Conservation (phyloP, 2,888 invertebrate genomes). For the Drosophila meridiana region DNA sequence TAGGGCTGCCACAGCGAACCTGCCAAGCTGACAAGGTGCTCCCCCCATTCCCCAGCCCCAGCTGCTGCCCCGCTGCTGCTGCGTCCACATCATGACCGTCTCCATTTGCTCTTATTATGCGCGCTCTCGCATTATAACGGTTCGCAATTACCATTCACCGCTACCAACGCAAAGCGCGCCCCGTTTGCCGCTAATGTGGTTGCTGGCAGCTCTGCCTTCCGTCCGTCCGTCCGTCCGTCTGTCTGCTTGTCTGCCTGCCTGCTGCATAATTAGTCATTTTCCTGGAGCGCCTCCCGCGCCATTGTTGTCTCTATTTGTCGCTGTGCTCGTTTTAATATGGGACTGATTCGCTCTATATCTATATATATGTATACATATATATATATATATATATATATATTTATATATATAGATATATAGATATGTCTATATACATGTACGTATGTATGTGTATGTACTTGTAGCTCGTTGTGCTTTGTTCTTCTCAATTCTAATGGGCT, state of each 20-base stretch:
- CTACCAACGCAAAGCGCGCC: slow-evolving; percentile 68
- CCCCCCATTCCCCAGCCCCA: not conserved
- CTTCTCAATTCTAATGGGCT: slow-evolving; percentile 60
- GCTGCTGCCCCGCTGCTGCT: not conserved
- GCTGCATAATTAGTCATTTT: slow-evolving; percentile 76
- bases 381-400: not conserved
- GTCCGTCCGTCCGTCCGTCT: slow-evolving; percentile 1
- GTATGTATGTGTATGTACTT: not conserved
- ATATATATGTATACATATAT: not conserved
- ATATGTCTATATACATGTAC: no score
- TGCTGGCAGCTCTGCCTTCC: slow-evolving; percentile 24
- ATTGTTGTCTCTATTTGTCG: slow-evolving; percentile 72
- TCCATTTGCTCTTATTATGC: slow-evolving; percentile 71
- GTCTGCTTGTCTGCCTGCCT: slow-evolving; percentile 8
- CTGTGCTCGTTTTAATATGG: slow-evolving; percentile 76
- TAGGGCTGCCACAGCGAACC: slow-evolving; percentile 52
- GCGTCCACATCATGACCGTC: slow-evolving; percentile 40
- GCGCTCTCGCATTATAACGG: slow-evolving; percentile 77
- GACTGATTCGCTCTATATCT: slow-evolving; percentile 48
- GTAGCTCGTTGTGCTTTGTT: slow-evolving; percentile 65
- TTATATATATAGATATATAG: no score
- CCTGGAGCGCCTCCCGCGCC: slow-evolving; percentile 73
- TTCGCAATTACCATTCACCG: slow-evolving; percentile 80
- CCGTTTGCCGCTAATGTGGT: slow-evolving; percentile 72
- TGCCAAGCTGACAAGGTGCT: slow-evolving; percentile 15